A percentile compares a stretch with the other conserved stretches of the same genome.
Evolutionary conservation across 2,797 vertebrate genomes (phyloP).

Genomic region (Dipus sagitta): DNA sequence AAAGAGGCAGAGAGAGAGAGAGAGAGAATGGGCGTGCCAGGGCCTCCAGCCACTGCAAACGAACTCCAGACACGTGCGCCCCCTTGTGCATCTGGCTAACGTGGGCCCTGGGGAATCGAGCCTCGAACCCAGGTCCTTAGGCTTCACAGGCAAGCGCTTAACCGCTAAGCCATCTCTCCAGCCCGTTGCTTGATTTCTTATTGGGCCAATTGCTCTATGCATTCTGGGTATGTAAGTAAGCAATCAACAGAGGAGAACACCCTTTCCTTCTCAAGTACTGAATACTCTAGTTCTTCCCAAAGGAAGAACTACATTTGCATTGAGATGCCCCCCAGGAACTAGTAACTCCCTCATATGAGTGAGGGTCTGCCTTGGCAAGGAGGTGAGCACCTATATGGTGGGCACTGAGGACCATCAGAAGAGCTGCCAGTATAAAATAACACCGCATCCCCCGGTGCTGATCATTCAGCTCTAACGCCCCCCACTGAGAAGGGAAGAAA

Average conservation of each 20-base stretch:
- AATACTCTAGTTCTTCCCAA: conserved; percentile 1
- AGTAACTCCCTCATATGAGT: neutral
- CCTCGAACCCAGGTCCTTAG: no score
- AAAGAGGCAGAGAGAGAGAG: no score
- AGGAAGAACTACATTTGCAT: conserved; percentile 28
- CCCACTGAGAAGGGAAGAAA: neutral
- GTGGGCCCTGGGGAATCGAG: no score
- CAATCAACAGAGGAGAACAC: neutral
- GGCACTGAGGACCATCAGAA: neutral
- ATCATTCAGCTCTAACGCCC: neutral
- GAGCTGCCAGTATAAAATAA: no score
- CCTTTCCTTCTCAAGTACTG: neutral
- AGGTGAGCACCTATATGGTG: neutral
- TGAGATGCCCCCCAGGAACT: neutral
- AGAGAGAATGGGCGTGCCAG: no score
- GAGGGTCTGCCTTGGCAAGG: neutral
- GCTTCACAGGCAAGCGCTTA: no score
- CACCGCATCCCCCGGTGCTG: neutral
- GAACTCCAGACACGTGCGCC: no score
- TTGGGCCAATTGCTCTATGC: conserved; percentile 48
- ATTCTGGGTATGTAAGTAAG: conserved; percentile 42
- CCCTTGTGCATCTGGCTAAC: no score
- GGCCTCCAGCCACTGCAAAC: no score
- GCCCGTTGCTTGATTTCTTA: conserved; percentile 48
- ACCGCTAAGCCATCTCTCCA: no score